Evolutionary conservation across 1,140 invertebrate genomes (phyloP), one percentile per base, ranked within the genome.

Genomic region (Mylabris phalerata): DNA sequence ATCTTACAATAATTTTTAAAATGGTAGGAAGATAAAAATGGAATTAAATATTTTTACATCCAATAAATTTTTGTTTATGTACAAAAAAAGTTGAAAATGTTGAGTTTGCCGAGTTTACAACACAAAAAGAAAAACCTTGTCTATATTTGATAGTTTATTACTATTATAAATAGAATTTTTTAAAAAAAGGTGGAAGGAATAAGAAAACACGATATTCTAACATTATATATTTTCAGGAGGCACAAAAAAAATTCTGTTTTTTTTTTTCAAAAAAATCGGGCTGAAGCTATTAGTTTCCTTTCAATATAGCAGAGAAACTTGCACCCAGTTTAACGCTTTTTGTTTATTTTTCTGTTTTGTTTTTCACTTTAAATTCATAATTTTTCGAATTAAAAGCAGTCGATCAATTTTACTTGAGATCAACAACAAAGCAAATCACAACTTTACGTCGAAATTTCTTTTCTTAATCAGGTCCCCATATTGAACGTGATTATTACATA

Each of bases 381-480:
- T 3, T 19, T 19, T 19, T 19, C 19, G 13, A 50, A 50, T 50
- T 19, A 50, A 60, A 64, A 67, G 62, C 63, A 64, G 65, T 69
- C 61, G 67, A 67, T 67, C 64, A 63, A 48, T 65, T 66, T 65
- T 60, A 69, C 58, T 67, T 63, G 67, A 69, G 67, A 69, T 69
- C 65, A 69, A 69, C 67, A 62, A 66, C 58, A 69, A 67, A 69
- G 67, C 65, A 69, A 67, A 66, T 68, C 62, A 66, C 64, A 68
- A 67, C 46, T 60, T 62, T 54, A 62, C 50, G 48, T 54, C 44
- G 44, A 52, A 57, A 43, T 44, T 60, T 40, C 11, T 41, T 47
- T 38, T 24, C 24, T 38, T n/a, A 42, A 32, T 44, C 50, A 59
- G 42, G 26, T 25, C 55, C 54, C 62, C 45, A 52, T 49, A 49